Evolutionary conservation across 1,140 invertebrate genomes (phyloP).

Genomic region (Colletes gigas): DNA sequence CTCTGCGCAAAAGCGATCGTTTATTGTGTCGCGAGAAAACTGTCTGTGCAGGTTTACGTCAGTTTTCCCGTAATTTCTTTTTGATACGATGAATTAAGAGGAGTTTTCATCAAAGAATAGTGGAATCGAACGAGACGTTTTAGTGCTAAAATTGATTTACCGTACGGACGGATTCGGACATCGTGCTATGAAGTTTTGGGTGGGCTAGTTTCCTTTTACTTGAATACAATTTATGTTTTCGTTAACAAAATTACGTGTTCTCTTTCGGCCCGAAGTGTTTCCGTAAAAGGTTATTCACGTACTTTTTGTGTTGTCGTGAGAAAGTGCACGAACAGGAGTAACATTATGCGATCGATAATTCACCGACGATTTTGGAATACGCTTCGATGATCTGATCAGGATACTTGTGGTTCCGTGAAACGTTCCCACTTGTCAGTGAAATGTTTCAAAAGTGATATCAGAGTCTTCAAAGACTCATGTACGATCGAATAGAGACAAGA

Average conservation of each 20-base stretch:
- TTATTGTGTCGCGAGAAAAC: conserved; percentile 61
- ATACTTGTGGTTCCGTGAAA: neutral
- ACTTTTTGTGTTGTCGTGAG: conserved; percentile 3
- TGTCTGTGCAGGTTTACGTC: conserved; percentile 51
- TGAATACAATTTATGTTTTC: conserved; percentile 8
- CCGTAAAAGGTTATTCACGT: neutral
- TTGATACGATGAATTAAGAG: conserved; percentile 2
- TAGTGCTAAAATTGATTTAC: conserved; percentile 25
- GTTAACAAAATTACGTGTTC: neutral
- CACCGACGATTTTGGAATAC: conserved; percentile 51
- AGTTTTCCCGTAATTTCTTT: conserved; percentile 32
- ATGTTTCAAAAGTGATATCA: conserved; percentile 22
- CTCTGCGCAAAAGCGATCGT: conserved; percentile 70
- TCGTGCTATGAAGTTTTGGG: conserved; percentile 32
- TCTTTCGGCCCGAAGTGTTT: neutral
- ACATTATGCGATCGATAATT: conserved; percentile 62
- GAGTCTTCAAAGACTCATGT: conserved; percentile 25
- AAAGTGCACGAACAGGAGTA: conserved; percentile 35
- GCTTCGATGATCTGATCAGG: conserved; percentile 26
- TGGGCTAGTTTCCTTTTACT: conserved; percentile 39
- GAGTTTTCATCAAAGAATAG: neutral
- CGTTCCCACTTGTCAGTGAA: conserved; percentile 28
- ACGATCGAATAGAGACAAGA: conserved; percentile 2
- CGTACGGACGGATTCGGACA: conserved; percentile 30
- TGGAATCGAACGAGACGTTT: conserved; percentile 13